Conservation (phyloP, 2,888 invertebrate genomes). For the Lasioglossum calceatum region DNA sequence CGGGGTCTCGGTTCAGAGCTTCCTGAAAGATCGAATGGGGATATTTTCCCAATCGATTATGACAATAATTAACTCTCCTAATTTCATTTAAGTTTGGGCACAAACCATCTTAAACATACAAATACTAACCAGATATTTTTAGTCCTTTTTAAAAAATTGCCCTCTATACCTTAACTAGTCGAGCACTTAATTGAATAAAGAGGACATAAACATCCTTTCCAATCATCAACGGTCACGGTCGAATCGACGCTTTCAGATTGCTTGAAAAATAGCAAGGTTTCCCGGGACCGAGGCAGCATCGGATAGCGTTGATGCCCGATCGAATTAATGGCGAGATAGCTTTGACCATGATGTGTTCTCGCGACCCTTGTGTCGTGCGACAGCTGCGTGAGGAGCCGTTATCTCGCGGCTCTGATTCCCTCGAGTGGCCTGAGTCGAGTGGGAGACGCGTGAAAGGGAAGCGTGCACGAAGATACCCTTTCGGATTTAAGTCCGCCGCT, state of each 20-base stretch:
- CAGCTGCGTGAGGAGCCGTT: constrained; percentile 59
- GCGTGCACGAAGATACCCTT: constrained; percentile 55
- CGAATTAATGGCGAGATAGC: constrained; percentile 56
- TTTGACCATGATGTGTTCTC: constrained; percentile 39
- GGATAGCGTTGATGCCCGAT: constrained; percentile 25
- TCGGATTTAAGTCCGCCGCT: constrained; percentile 59
- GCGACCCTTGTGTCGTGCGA: constrained; percentile 50
- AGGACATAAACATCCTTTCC: neutral
- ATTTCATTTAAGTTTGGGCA: too few species aligned
- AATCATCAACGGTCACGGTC: constrained; percentile 1
- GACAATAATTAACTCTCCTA: too few species aligned
- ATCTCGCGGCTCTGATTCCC: constrained; percentile 66
- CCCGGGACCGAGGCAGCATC: neutral
- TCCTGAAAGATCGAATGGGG: neutral
- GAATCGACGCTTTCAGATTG: constrained; percentile 4
- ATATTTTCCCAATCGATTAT: too few species aligned
- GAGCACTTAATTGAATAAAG: too few species aligned
- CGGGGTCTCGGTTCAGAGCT: neutral
- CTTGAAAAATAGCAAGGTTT: constrained; percentile 41
- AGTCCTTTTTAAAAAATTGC: too few species aligned
- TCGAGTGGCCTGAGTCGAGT: constrained; percentile 52
- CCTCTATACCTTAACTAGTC: too few species aligned
- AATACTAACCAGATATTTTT: too few species aligned
- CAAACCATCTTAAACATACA: too few species aligned
- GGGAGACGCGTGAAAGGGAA: constrained; percentile 49